phyloP scores from a whole-genome alignment of 2,113 vertebrate genomes.

The Bubalus kerabau region DNA sequence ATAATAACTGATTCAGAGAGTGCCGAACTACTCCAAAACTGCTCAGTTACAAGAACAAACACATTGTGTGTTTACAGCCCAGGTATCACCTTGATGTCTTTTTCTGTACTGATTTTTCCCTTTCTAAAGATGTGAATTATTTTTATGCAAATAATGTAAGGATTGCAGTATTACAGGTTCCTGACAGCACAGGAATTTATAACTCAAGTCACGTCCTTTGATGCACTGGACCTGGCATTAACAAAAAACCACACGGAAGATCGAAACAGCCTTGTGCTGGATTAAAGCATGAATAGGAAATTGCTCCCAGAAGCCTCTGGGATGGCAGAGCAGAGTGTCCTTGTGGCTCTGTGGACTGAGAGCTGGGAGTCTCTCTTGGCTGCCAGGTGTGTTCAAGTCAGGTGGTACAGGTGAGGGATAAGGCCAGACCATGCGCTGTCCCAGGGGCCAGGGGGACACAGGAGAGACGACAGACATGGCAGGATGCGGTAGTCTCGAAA shows the following conservation, averaged over 20 bases:
- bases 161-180: conserved; percentile 14
- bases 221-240: conserved; percentile 29
- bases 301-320: neutral
- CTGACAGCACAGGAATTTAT: conserved; percentile 43
- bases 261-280: neutral
- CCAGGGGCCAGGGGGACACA: neutral
- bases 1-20: neutral
- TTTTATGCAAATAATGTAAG: conserved; percentile 24
- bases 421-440: neutral
- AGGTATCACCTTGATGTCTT: neutral
- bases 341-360: accelerated
- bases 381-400: neutral
- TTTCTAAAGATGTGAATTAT: conserved; percentile 5
- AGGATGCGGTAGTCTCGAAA: no score
- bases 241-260: conserved; percentile 38
- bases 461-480: accelerated
- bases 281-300: neutral
- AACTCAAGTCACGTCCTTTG: conserved; percentile 14
- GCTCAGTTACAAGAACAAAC: neutral
- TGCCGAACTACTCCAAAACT: neutral
- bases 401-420: accelerated
- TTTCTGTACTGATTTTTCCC: conserved; percentile 29
- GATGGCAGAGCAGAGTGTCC: neutral
- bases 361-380: neutral
- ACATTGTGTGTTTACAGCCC: neutral